Conservation (phyloP, 2,888 invertebrate species). For the Erebia palarica region DNA sequence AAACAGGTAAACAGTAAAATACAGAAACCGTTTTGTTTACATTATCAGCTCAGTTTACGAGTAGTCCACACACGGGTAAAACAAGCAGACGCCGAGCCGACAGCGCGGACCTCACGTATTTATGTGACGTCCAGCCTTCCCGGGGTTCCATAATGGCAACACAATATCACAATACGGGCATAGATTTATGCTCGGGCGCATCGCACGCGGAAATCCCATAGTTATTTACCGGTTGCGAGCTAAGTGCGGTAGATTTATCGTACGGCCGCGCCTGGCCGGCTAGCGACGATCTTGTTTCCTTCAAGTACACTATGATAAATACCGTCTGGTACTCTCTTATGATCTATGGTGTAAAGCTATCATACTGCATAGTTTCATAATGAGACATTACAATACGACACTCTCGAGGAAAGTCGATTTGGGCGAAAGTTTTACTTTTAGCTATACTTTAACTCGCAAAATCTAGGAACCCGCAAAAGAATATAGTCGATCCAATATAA, state of each 20-base stretch:
- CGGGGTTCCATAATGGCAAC: constrained; percentile 78
- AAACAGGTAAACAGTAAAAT: neutral
- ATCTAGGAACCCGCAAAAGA: too few relatives aligned
- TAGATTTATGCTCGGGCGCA: constrained; percentile 80
- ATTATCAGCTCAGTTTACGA: constrained; percentile 17
- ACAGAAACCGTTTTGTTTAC: constrained; percentile 16
- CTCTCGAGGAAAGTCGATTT: neutral
- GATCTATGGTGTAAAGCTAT: constrained; percentile 37
- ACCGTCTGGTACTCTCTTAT: constrained; percentile 41
- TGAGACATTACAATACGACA: neutral
- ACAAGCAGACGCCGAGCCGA: constrained; percentile 36
- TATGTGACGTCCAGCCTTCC: constrained; percentile 72
- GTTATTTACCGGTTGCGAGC: constrained; percentile 82
- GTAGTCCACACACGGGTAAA: constrained; percentile 21
- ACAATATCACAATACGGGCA: constrained; percentile 82
- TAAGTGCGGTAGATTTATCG: constrained; percentile 82
- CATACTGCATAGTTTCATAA: neutral
- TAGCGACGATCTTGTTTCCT: constrained; percentile 76
- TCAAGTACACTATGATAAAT: constrained; percentile 54
- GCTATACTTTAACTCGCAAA: too few relatives aligned
- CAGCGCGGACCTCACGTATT: constrained; percentile 60
- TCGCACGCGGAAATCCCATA: constrained; percentile 83
- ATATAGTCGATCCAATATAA: too few relatives aligned
- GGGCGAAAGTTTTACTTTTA: too few relatives aligned
- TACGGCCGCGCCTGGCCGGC: constrained; percentile 62